These are phyloP conservation scores for Typhlomys cinereus DNA, from an alignment of 2,113 vertebrate species.

Conservation along the genomic window DNA sequence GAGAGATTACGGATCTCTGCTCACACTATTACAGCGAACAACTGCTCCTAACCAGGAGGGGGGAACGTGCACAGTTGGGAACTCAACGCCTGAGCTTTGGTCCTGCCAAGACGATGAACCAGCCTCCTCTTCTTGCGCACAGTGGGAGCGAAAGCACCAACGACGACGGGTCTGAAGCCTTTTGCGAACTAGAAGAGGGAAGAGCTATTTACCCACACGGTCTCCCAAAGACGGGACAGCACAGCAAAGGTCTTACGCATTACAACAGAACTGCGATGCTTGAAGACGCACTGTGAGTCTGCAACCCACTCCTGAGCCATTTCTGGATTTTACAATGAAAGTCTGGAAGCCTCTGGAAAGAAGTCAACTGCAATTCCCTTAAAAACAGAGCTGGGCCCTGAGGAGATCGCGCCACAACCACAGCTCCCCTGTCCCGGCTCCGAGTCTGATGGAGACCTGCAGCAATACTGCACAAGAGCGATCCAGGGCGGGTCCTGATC, in stretches of 20 bases:
- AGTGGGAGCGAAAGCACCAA: conserved; percentile 41
- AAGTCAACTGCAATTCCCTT: conserved; percentile 52
- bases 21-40: conserved; percentile 54
- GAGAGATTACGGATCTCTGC: conserved; percentile 64
- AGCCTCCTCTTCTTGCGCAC: conserved; percentile 51
- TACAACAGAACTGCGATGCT: too few species aligned
- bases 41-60: neutral
- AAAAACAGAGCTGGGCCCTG: too few species aligned
- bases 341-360: neutral
- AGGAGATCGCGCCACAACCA: too few species aligned
- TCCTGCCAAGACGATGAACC: conserved; percentile 53
- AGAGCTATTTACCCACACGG: neutral
- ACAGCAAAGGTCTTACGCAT: neutral
- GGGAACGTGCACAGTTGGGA: neutral
- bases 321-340: neutral
- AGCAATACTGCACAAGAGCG: too few species aligned
- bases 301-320: neutral
- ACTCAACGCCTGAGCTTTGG: conserved; percentile 60
- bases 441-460: too few species aligned
- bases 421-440: too few species aligned
- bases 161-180: conserved; percentile 14
- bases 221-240: neutral
- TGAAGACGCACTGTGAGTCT: neutral
- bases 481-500: too few species aligned
- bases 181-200: conserved; percentile 32